Base-by-base conservation (phyloP, 2,888 invertebrate species). In the Pedicia rivosa region DNA sequence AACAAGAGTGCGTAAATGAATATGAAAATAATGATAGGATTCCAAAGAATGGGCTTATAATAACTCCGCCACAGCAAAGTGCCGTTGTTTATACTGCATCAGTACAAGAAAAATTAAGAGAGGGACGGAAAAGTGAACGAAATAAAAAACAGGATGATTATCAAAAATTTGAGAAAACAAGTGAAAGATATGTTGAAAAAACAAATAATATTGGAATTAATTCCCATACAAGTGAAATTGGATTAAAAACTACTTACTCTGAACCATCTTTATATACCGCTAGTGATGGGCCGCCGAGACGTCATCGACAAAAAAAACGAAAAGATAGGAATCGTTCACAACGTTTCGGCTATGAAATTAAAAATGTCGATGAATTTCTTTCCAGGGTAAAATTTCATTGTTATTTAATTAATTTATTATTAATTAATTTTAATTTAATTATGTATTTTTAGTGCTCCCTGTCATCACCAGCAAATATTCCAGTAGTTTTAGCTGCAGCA, bases 401-500 rank as follows among this genome's bases (percentile, higher is more conserved):
- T 20, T 24, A 4, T 25, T 38, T 5, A 4, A 19, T 30, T n/a
- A 34, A 24, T 24, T n/a, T 5, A 24, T 10, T 5, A n/a, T 38
- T 38, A 28, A 6, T 27, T 16, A 17, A 36, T 20, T 4, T 20
- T 28, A 14, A 32, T 10, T 39, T n/a, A 20, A 25, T 15, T 39
- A 17, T 28, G 15, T 22, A 32, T n/a, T 63, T 65, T 6, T 60
- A 77, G 73, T 82, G 84, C 7, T 75, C 82, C 8, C 68, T 84
- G 44, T 75, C 80, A 42, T 73, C 74, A 19, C 86, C 86, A 0
- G 86, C 82, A 30, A 86, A 86, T 57, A 82, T 86, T 43, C 84
- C 86, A 2, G 82, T 86, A 20, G 86, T 84, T 4, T 62, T 84
- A 40, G 77, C 82, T 20, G 75, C 76, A 47, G 74, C 79, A 2